Conservation (phyloP, 2,888 invertebrate species). For the Pseudoips prasinana region DNA sequence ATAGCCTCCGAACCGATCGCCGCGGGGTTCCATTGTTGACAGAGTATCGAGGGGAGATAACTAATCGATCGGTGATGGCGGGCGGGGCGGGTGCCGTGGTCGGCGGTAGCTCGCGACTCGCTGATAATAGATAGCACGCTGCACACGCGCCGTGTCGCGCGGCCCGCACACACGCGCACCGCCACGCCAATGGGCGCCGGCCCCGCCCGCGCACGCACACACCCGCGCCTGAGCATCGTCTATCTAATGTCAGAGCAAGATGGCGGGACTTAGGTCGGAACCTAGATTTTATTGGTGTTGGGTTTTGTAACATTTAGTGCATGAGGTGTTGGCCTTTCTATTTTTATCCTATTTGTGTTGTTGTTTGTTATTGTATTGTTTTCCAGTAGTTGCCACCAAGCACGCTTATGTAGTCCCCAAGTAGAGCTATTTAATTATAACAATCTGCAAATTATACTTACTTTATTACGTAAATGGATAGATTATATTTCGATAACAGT, state of each 20-base stretch:
- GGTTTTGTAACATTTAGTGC: slow-evolving; percentile 34
- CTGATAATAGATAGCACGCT: neutral
- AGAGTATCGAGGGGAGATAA: slow-evolving; percentile 32
- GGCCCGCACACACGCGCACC: slow-evolving; percentile 14
- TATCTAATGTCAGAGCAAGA: slow-evolving; percentile 36
- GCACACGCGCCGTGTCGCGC: slow-evolving; percentile 7
- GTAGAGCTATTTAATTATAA: too few relatives aligned
- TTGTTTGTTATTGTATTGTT: slow-evolving; percentile 8
- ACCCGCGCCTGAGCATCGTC: slow-evolving; percentile 19
- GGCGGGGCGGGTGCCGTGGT: slow-evolving; percentile 10
- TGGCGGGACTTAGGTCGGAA: slow-evolving; percentile 27
- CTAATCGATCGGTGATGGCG: slow-evolving; percentile 27
- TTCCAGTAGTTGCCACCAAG: too few relatives aligned
- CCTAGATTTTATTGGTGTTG: slow-evolving; percentile 30
- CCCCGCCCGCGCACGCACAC: slow-evolving; percentile 18
- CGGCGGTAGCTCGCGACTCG: neutral
- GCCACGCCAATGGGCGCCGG: slow-evolving; percentile 31
- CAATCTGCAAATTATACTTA: too few relatives aligned
- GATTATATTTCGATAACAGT: too few relatives aligned
- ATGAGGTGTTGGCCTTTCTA: slow-evolving; percentile 14
- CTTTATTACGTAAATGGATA: too few relatives aligned
- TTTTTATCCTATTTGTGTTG: slow-evolving; percentile 8
- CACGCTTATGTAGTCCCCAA: too few relatives aligned
- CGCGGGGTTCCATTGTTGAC: slow-evolving; percentile 15
- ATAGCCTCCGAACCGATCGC: slow-evolving; percentile 19